phyloP scores from a whole-genome alignment of 2,113 vertebrate genomes.

The Australoheros scitulus region DNA sequence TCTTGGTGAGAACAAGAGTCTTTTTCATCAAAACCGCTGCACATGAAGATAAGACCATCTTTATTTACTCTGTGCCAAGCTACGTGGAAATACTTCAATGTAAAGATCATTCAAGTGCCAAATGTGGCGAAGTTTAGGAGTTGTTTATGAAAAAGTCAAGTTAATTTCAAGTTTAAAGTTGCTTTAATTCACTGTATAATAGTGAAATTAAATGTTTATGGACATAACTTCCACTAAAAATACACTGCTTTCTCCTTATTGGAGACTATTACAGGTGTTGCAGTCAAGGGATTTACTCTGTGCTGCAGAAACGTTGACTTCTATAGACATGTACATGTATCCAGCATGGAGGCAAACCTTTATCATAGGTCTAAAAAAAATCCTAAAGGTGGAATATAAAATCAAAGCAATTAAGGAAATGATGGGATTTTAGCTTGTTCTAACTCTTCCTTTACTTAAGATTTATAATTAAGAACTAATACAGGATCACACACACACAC shows the following conservation, averaged over 20 bases:
- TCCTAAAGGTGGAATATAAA: neutral
- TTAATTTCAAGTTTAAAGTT: neutral
- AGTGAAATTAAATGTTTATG: neutral
- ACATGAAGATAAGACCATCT: neutral
- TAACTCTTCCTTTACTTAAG: neutral
- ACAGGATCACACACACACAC: neutral
- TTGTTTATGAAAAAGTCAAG: neutral
- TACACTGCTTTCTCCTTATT: neutral
- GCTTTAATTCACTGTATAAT: neutral
- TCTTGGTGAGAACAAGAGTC: constrained; percentile 13
- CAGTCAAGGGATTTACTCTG: neutral
- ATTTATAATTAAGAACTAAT: neutral
- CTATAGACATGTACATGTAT: neutral
- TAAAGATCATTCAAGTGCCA: neutral
- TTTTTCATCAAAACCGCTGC: neutral
- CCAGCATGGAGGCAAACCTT: neutral
- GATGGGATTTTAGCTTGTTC: neutral
- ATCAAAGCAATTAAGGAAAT: neutral
- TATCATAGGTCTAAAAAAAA: neutral
- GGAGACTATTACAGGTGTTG: neutral
- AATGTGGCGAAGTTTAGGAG: neutral
- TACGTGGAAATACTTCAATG: neutral
- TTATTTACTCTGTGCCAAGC: neutral
- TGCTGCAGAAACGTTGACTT: neutral
- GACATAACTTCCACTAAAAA: neutral